Base-by-base conservation (phyloP, 1,140 invertebrate genomes). In the Choristoneura fumiferana region DNA sequence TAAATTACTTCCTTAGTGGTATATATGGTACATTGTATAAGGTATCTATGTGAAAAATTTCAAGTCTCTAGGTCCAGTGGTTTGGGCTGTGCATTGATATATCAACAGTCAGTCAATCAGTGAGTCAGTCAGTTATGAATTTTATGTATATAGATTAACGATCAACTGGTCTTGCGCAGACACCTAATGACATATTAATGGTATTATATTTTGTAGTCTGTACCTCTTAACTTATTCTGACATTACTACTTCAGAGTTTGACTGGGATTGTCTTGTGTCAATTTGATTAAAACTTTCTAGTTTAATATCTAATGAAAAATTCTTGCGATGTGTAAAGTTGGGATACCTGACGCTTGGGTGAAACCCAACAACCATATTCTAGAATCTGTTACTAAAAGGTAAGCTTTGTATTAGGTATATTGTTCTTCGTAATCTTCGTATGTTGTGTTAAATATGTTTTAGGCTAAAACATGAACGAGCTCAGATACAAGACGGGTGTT, bases 151-250 rank as follows among this genome's bases (percentile, higher is more conserved):
- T n/a, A n/a, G n/a, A n/a, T n/a, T n/a, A n/a, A n/a, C n/a, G n/a
- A 29, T 2, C 6, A 29, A 29, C 22, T 29, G 2, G 22, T 29
- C 43, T 49, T 49, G 43, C 40, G 36, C 37, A n/a, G 57, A 45
- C 57, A 22, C 67, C 57, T 87, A 87, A 87, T 76, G 75, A 78
- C 64, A 75, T 80, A 78, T 80, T 85, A 84, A 87, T 87, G 69
- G 70, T 63, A n/a, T n/a, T n/a, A n/a, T n/a, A n/a, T n/a, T n/a
- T 66, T 77, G 72, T 65, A 55, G 69, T 72, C 60, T 60, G 38
- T 71, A 73, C n/a, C n/a, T n/a, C n/a, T 71, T 73, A 71, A 65
- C 62, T 56, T 17, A 13, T 37, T 22, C 54, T 58, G 43, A 49
- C 60, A 65, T 57, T 62, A 29, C 2, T 29, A 6, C 22, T 29